Evolutionary conservation across 2,888 invertebrate species (phyloP).

Genomic region (Caenorhabditis imperialis): DNA sequence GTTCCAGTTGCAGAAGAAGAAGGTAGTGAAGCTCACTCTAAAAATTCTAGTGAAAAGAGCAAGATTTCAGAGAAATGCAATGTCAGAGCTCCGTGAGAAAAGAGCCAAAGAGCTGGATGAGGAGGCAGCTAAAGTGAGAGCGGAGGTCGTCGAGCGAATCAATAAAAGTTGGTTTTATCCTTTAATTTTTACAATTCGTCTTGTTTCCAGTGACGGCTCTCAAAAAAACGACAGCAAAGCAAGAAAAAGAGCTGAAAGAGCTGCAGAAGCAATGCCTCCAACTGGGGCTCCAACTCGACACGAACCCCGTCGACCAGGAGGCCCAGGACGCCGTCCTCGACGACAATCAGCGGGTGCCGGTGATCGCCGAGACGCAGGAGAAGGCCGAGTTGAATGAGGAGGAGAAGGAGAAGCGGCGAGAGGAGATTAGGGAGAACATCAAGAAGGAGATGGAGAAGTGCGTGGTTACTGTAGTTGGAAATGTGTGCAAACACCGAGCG

Average conservation of each 20-base stretch:
- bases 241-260: constrained; percentile 61
- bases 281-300: constrained; percentile 52
- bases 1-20: constrained; percentile 62
- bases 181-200: not conserved
- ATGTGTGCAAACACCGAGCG: too few relatives aligned
- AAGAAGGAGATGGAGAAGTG: constrained; percentile 59
- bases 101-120: constrained; percentile 55
- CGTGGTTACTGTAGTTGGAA: too few relatives aligned
- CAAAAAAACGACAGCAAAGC: constrained; percentile 50
- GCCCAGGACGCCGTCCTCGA: constrained; percentile 21
- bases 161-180: constrained; percentile 28
- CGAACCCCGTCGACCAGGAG: constrained; percentile 27
- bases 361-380: constrained; percentile 17
- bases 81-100: constrained; percentile 59
- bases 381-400: constrained; percentile 48
- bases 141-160: constrained; percentile 52
- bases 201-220: constrained; percentile 54
- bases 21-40: constrained; percentile 40
- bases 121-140: constrained; percentile 31
- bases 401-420: constrained; percentile 54
- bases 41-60: not conserved
- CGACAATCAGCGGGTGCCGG: constrained; percentile 37
- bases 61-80: constrained; percentile 51
- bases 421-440: constrained; percentile 60
- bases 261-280: constrained; percentile 60